Evolutionary conservation across 2,888 invertebrate genomes (phyloP).

Genomic region (Torymus texanus): DNA sequence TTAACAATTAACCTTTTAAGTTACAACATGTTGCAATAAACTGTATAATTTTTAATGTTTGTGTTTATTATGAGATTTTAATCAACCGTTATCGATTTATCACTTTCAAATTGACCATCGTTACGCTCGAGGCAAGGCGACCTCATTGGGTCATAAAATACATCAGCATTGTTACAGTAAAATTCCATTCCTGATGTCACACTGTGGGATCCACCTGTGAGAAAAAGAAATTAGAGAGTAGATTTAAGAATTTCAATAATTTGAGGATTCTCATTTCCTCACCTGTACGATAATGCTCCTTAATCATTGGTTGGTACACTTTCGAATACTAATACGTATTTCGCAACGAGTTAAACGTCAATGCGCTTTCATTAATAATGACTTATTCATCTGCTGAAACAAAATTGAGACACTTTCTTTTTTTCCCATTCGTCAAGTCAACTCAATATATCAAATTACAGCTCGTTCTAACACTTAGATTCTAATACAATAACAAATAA

Average conservation of each 20-base stretch:
- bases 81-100: background rate
- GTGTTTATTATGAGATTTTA: background rate
- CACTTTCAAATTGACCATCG: background rate
- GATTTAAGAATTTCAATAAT: constrained; percentile 27
- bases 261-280: constrained; percentile 15
- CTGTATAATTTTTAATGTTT: no score
- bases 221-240: constrained; percentile 15
- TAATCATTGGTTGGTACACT: constrained; percentile 35
- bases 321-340: constrained; percentile 43
- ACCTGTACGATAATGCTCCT: constrained; percentile 14
- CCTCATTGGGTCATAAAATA: no score
- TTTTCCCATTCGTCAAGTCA: constrained; percentile 8
- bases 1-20: no score
- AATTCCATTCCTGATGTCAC: background rate
- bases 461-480: background rate
- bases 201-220: no score
- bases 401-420: constrained; percentile 41
- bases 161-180: background rate
- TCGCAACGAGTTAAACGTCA: constrained; percentile 41
- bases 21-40: no score
- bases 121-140: background rate
- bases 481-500: no score
- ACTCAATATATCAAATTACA: constrained; percentile 12
- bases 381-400: constrained; percentile 36
- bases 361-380: constrained; percentile 44